A percentile compares a stretch with the other conserved stretches of the same genome.
These are phyloP conservation scores for Rhegmatorhina hoffmannsi DNA, from an alignment of 2,113 vertebrate genomes.

Conservation along the genomic window DNA sequence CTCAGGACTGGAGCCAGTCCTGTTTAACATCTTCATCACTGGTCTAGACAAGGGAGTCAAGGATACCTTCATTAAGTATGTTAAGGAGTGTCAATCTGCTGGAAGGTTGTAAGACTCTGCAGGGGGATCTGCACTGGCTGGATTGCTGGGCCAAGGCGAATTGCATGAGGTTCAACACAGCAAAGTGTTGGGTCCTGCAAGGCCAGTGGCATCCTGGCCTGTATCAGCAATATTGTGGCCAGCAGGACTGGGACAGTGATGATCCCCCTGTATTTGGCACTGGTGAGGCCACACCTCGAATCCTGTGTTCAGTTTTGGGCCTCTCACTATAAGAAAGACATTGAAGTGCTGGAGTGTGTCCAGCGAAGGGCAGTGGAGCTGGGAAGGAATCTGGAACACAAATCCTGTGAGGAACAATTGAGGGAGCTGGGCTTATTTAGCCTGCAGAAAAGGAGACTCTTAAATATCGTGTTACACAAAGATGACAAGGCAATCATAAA, in stretches of 20 bases:
- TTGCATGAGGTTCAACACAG: neutral
- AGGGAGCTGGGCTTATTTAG: neutral
- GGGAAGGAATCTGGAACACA: neutral
- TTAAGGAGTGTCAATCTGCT: neutral
- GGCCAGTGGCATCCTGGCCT: neutral
- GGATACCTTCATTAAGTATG: neutral
- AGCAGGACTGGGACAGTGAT: accelerated
- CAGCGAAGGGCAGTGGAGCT: accelerated
- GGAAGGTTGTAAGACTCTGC: neutral
- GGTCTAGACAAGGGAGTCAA: neutral
- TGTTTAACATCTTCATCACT: neutral
- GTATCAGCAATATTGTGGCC: neutral
- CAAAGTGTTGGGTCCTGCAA: neutral
- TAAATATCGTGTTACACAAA: too few species aligned
- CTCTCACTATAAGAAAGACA: neutral
- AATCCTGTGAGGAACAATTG: accelerated
- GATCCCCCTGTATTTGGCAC: accelerated
- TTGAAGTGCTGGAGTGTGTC: accelerated
- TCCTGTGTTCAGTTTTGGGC: neutral
- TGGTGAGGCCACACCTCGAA: accelerated
- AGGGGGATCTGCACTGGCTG: neutral
- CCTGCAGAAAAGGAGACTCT: neutral
- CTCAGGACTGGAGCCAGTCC: neutral
- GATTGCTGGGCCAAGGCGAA: neutral
- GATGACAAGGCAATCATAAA: too few species aligned